Evolutionary conservation across 2,113 vertebrate species (phyloP).

Genomic region (Crotalus horridus): DNA sequence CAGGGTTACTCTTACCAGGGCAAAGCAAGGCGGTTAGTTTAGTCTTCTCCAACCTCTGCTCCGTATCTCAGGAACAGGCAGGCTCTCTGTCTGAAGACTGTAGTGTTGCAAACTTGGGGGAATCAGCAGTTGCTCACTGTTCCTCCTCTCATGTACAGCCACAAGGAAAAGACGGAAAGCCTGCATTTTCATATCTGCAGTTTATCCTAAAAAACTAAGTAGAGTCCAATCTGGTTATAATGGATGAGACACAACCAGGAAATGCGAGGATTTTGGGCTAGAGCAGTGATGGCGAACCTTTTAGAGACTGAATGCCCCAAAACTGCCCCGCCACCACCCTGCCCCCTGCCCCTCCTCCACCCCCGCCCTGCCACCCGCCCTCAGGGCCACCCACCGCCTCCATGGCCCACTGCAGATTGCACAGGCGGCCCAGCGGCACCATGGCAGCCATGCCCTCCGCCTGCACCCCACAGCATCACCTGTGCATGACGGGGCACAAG

Average conservation of each 20-base stretch:
- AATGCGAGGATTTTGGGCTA: background rate
- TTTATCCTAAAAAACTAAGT: background rate
- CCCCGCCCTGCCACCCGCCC: no score
- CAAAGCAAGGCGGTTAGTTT: constrained; percentile 67
- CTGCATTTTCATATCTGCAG: background rate
- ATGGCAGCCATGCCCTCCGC: no score
- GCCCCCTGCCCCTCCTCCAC: no score
- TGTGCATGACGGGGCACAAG: no score
- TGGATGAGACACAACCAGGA: background rate
- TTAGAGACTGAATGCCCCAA: no score
- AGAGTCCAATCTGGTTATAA: background rate
- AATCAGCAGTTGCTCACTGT: background rate
- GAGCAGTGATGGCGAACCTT: background rate
- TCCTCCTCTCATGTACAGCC: background rate
- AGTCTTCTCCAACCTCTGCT: rapidly evolving
- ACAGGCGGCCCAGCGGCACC: no score
- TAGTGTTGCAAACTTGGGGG: background rate
- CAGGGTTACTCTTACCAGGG: constrained; percentile 85
- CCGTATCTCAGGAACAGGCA: background rate
- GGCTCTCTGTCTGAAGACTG: background rate
- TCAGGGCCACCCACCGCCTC: no score
- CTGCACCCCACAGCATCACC: no score
- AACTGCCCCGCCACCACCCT: no score
- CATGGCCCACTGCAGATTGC: no score
- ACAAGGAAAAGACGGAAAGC: background rate